Evolutionary conservation across 1,140 invertebrate genomes (phyloP).

Genomic region (Contarinia nasturtii): DNA sequence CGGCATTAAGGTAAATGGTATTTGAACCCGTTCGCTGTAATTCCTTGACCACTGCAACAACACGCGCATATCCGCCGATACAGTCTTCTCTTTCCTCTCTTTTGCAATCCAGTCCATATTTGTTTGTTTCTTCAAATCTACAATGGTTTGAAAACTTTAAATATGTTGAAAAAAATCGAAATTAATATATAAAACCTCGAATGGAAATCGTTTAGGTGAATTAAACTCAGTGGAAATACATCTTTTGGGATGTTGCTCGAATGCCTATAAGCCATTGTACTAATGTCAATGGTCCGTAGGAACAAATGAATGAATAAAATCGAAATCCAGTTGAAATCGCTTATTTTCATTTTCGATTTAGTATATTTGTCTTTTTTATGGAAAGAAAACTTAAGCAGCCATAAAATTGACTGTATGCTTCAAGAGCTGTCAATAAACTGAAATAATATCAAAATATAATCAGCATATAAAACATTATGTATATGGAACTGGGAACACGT

Average conservation of each 20-base stretch:
- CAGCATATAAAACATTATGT: too few relatives aligned
- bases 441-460: too few relatives aligned
- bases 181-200: background rate
- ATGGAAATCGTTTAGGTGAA: background rate
- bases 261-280: too few relatives aligned
- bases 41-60: slow-evolving; percentile 33
- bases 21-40: slow-evolving; percentile 32
- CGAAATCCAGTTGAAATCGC: too few relatives aligned
- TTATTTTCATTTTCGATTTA: too few relatives aligned
- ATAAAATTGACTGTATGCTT: too few relatives aligned
- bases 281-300: too few relatives aligned
- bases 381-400: too few relatives aligned
- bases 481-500: too few relatives aligned
- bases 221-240: background rate
- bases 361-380: too few relatives aligned
- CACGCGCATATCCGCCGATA: slow-evolving; percentile 53
- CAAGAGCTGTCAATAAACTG: too few relatives aligned
- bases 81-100: slow-evolving; percentile 21
- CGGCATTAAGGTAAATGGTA: slow-evolving; percentile 56
- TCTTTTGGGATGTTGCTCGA: background rate
- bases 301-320: too few relatives aligned
- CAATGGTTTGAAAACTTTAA: background rate
- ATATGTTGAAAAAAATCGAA: background rate
- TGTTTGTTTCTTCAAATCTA: slow-evolving; percentile 51
- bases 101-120: slow-evolving; percentile 37